Percentiles rank a stretch among this genome's conserved stretches.
Evolutionary conservation across 2,797 vertebrate genomes (phyloP).

Genomic region (Spinus olivaceus): DNA sequence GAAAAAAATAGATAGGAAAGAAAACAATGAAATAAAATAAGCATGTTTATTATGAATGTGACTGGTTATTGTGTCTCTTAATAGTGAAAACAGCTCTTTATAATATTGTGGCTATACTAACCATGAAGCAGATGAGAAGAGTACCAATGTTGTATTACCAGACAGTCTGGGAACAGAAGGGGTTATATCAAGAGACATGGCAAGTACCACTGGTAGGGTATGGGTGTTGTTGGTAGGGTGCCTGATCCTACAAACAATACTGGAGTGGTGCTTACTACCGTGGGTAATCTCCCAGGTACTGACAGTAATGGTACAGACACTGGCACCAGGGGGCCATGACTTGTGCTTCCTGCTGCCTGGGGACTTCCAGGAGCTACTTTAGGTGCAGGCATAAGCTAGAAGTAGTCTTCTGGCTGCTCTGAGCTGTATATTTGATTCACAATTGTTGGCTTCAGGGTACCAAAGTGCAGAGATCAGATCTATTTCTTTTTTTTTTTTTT

Average conservation of each 20-base stretch:
- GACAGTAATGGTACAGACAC: not conserved
- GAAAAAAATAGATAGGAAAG: not conserved
- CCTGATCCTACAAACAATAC: conserved; percentile 15
- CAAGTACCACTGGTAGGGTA: not conserved
- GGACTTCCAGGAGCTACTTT: not conserved
- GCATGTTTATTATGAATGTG: not conserved
- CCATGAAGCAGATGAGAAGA: not conserved
- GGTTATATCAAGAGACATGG: not conserved
- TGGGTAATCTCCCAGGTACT: not conserved
- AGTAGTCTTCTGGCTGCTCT: not conserved
- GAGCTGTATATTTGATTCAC: not conserved
- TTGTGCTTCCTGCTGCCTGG: not conserved
- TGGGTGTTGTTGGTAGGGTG: not conserved
- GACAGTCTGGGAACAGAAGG: conserved; percentile 43
- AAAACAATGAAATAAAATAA: conserved; percentile 24
- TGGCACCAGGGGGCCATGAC: not conserved
- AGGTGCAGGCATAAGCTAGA: not conserved
- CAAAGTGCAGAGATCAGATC: not conserved
- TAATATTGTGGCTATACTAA: conserved; percentile 36
- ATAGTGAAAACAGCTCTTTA: not conserved
- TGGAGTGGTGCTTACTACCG: not conserved
- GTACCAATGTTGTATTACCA: conserved; percentile 35
- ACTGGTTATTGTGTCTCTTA: not conserved
- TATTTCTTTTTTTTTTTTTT: not conserved
- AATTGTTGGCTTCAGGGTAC: not conserved